A percentile compares a stretch with the other conserved stretches of the same genome.
Evolutionary conservation across 2,888 invertebrate species (phyloP).

Genomic region (Trissolcus japonicus): DNA sequence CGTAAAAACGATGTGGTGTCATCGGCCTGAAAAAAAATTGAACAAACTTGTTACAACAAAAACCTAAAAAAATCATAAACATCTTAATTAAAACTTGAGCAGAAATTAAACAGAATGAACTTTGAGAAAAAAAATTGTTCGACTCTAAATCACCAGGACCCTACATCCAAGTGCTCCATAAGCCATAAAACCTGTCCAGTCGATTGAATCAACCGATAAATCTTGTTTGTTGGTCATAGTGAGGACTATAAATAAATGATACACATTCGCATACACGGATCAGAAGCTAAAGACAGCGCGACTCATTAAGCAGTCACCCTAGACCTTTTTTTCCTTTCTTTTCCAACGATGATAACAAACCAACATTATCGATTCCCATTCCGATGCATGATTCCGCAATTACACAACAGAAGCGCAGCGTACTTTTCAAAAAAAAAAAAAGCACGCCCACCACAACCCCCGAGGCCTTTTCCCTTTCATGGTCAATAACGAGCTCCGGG

Average conservation of each 20-base stretch:
- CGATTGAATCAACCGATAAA: too few relatives aligned
- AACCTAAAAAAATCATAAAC: background rate
- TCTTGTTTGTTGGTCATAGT: background rate
- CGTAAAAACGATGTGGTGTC: constrained; percentile 97
- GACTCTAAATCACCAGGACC: background rate
- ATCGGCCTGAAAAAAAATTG: constrained; percentile 85
- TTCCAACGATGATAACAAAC: constrained; percentile 17
- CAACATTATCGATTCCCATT: constrained; percentile 51
- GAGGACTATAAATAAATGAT: constrained; percentile 39
- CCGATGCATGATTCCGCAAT: constrained; percentile 31
- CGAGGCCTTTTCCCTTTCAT: too few relatives aligned
- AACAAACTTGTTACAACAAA: constrained; percentile 11
- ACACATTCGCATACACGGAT: constrained; percentile 10
- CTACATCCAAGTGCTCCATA: too few relatives aligned
- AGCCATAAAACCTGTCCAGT: too few relatives aligned
- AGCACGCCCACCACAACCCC: background rate
- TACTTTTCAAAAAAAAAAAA: constrained; percentile 35
- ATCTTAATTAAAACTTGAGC: background rate
- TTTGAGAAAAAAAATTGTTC: background rate
- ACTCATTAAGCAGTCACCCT: constrained; percentile 48
- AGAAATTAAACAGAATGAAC: background rate
- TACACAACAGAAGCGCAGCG: constrained; percentile 30
- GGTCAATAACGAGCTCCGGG: too few relatives aligned
- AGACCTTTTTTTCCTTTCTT: constrained; percentile 30
- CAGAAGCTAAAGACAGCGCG: background rate